Conservation (phyloP, 1,140 invertebrate genomes). For the Steinernema feltiae region DNA sequence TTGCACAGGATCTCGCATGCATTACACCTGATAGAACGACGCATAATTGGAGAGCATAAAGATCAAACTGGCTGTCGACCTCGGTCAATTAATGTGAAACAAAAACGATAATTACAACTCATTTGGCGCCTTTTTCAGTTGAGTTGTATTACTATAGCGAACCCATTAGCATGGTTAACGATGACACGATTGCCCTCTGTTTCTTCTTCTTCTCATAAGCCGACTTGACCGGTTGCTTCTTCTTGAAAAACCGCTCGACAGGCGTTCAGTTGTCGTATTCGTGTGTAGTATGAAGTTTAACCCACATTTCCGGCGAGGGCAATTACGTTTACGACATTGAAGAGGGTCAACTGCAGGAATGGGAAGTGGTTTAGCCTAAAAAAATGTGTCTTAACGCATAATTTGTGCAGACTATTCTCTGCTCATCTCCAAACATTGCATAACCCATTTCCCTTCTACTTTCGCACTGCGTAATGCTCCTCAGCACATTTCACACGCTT, state of each 20-base stretch:
- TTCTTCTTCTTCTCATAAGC: not conserved
- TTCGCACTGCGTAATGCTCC: no score
- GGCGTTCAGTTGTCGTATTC: not conserved
- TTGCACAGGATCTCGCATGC: no score
- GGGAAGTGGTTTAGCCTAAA: not conserved
- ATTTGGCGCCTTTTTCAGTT: not conserved
- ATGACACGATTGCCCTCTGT: not conserved
- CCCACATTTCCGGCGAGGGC: not conserved
- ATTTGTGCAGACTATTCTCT: no score
- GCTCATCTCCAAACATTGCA: no score
- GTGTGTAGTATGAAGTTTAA: constrained; percentile 1
- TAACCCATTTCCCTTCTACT: no score
- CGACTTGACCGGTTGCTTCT: not conserved
- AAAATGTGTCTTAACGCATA: no score
- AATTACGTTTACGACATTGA: constrained; percentile 6
- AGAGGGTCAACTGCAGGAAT: not conserved
- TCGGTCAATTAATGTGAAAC: not conserved
- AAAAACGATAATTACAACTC: not conserved
- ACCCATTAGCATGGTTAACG: constrained; percentile 1
- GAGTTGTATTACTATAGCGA: not conserved
- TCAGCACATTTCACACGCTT: no score
- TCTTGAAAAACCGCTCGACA: not conserved
- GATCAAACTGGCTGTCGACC: not conserved
- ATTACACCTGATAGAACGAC: not conserved
- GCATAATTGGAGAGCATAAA: not conserved